Evolutionary conservation across 2,888 invertebrate genomes (phyloP).

Genomic region (Lathronympha strigana): DNA sequence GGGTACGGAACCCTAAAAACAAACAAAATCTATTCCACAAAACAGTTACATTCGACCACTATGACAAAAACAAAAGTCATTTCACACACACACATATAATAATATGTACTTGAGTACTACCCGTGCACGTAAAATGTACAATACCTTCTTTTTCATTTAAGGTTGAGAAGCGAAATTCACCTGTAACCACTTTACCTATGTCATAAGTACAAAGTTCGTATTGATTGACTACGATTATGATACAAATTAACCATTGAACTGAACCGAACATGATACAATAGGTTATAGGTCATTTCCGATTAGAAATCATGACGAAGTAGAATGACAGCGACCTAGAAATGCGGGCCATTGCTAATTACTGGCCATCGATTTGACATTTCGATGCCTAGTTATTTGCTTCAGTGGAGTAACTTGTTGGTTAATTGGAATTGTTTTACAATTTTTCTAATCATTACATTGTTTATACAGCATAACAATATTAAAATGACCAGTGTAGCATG

Average conservation of each 20-base stretch:
- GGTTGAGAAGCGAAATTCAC: too few relatives aligned
- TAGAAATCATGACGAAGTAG: slow-evolving; percentile 57
- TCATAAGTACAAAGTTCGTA: neutral
- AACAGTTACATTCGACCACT: too few relatives aligned
- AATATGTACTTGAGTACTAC: too few relatives aligned
- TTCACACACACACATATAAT: too few relatives aligned
- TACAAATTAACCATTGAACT: slow-evolving; percentile 25
- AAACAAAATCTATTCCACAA: too few relatives aligned
- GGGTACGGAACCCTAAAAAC: too few relatives aligned
- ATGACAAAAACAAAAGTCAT: too few relatives aligned
- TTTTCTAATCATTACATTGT: neutral
- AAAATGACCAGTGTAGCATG: too few relatives aligned
- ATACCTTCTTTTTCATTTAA: too few relatives aligned
- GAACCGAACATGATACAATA: slow-evolving; percentile 21
- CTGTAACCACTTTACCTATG: too few relatives aligned
- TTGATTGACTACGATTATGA: neutral
- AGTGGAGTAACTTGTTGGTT: slow-evolving; percentile 9
- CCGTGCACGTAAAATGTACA: too few relatives aligned
- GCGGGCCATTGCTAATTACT: slow-evolving; percentile 45
- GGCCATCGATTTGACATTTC: slow-evolving; percentile 35
- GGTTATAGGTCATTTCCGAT: slow-evolving; percentile 47
- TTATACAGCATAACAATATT: neutral
- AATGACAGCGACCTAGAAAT: slow-evolving; percentile 43
- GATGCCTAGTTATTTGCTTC: slow-evolving; percentile 16
- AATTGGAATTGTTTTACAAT: neutral